Conservation (phyloP, 2,113 vertebrate species). For the Ariopsis seemanni region DNA sequence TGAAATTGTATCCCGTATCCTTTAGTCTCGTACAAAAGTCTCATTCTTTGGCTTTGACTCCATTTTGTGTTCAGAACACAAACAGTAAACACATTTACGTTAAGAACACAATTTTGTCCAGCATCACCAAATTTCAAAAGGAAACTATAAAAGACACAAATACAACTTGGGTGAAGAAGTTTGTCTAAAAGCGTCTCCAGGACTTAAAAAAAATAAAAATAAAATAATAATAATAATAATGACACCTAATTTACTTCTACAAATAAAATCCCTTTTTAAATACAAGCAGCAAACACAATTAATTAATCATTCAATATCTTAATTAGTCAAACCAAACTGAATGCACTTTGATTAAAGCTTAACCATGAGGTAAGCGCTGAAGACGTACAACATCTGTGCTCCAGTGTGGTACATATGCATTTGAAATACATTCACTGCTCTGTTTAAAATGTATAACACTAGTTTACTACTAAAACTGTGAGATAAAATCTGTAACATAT, state of each 20-base stretch:
- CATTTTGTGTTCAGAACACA: slow-evolving; percentile 62
- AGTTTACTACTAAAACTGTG: slow-evolving; percentile 33
- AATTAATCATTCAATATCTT: slow-evolving; percentile 28
- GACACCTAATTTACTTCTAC: not conserved
- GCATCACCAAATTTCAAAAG: slow-evolving; percentile 8
- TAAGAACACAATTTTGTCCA: slow-evolving; percentile 16
- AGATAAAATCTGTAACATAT: slow-evolving; percentile 37
- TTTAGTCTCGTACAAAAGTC: not conserved
- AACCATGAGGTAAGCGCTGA: not conserved
- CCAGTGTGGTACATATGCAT: slow-evolving; percentile 25
- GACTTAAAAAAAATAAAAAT: not conserved
- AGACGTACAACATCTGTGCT: slow-evolving; percentile 26
- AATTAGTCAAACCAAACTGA: slow-evolving; percentile 29
- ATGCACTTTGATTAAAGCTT: slow-evolving; percentile 35
- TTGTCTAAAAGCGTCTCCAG: slow-evolving; percentile 4
- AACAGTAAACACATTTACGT: not conserved
- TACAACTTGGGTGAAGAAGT: not conserved
- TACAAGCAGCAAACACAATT: slow-evolving; percentile 20
- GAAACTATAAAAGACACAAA: not conserved
- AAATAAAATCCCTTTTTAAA: slow-evolving; percentile 19
- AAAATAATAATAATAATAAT: not conserved
- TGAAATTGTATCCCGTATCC: not conserved
- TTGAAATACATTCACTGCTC: slow-evolving; percentile 20
- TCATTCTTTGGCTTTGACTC: slow-evolving; percentile 28
- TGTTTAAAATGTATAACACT: not conserved